Evolutionary conservation across 2,888 invertebrate genomes (phyloP).

Genomic region (Myathropa florea): DNA sequence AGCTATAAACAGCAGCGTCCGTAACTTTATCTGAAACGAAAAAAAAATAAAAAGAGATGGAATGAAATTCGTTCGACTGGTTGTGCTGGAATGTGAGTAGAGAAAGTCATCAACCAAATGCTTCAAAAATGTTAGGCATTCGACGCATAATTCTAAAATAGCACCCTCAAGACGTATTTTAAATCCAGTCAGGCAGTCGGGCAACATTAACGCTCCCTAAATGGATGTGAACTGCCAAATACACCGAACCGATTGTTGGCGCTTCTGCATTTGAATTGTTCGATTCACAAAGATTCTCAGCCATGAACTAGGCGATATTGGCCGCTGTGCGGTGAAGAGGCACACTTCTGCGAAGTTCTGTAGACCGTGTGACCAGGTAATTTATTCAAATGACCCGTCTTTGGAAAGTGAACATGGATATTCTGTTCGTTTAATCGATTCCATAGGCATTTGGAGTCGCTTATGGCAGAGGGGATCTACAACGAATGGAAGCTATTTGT

Average conservation of each 20-base stretch:
- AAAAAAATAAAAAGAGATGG: not conserved
- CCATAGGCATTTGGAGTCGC: not conserved
- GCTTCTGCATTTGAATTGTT: constrained; percentile 29
- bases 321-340: not conserved
- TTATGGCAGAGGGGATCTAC: not conserved
- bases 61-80: not conserved
- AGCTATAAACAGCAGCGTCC: not conserved
- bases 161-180: not conserved
- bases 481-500: not conserved
- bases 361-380: not conserved
- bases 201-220: constrained; percentile 14
- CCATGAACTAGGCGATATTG: not conserved
- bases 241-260: not conserved
- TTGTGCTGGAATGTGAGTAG: not conserved
- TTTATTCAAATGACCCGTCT: not conserved
- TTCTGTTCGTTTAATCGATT: not conserved
- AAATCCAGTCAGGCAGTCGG: not conserved
- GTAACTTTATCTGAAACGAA: not conserved
- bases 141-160: not conserved
- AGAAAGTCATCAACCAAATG: not conserved
- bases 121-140: not conserved
- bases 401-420: not conserved
- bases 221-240: constrained; percentile 1
- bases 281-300: not conserved
- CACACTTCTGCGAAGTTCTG: not conserved